Evolutionary conservation across 2,113 vertebrate species (phyloP), one percentile per base, ranked within the genome.

Genomic region (Podarcis raffonei): DNA sequence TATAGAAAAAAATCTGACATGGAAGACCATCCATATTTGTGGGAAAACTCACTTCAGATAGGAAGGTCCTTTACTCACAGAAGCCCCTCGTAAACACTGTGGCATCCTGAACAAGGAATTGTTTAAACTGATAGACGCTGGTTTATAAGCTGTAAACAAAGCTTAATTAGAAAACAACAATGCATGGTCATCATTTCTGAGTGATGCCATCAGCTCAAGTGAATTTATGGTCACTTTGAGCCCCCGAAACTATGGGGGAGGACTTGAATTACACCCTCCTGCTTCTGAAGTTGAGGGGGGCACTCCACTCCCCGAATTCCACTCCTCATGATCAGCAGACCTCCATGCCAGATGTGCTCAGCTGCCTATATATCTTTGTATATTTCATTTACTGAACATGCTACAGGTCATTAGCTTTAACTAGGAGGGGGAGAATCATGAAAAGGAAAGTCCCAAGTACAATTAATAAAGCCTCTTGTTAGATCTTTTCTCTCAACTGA

Each of bases 381-480:
- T 84, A 86, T 94, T 94, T 91, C 91, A 88, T 94, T 94, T 94
- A 89, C 92, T 91, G 92, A 95, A 94, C 94, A 94, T 0, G 93
- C 91, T 30, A 92, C 94, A 95, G 91, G 81, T 94, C 94, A 94
- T 95, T 95, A 95, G 94, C 92, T 95, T 93, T 92, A 94, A 93
- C 94, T 92, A 89, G 89, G 25, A 0, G 81, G 30, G 87, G 85
- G 93, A 62, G 90, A 92, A 91, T 92, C 92, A 11, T 92, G 92
- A 93, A 89, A 93, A 74, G 76, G 93, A 90, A 90, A 94, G 92
- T 91, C 93, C 94, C 92, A 89, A 89, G 81, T 0, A 3, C 93
- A 93, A 94, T 94, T 95, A 95, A 94, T 95, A 96, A 94, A 92
- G 90, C 91, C 94, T 90, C 92, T 96, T 92, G 85, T 94, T 94